These are phyloP conservation scores for Probosciger aterrimus DNA, from an alignment of 2,113 vertebrate genomes.

Conservation along the genomic window DNA sequence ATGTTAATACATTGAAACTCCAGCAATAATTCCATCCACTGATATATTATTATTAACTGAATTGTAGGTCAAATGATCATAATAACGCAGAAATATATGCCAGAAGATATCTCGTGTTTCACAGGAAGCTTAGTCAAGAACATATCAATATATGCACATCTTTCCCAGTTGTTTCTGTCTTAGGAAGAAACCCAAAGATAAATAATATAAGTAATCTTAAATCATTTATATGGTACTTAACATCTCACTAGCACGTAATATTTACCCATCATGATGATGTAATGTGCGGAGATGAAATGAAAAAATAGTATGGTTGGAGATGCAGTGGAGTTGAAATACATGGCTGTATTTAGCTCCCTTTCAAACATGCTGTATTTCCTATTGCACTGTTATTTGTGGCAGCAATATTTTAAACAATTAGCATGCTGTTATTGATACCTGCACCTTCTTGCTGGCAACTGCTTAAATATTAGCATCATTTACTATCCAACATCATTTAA, in stretches of 20 bases:
- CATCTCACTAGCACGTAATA: background rate
- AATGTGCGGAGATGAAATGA: background rate
- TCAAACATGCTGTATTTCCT: background rate
- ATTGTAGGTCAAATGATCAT: background rate
- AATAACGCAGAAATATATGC: background rate
- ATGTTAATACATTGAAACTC: background rate
- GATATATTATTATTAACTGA: background rate
- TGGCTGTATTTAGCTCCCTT: background rate
- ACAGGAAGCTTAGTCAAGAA: background rate
- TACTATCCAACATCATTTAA: background rate
- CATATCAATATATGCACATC: accelerated
- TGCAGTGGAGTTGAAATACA: background rate
- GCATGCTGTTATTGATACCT: background rate
- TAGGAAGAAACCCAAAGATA: background rate
- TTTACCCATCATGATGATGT: background rate
- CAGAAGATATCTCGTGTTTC: background rate
- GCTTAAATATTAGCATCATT: background rate
- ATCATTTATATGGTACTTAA: background rate
- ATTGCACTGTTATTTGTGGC: background rate
- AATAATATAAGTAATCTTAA: background rate
- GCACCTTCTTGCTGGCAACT: background rate
- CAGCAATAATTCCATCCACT: background rate
- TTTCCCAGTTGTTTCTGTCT: background rate
- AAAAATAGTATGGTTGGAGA: background rate
- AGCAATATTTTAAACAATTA: background rate